These are phyloP conservation scores for Trissonchulus latispiculum DNA, from an alignment of 2,888 invertebrate genomes.

Conservation along the genomic window DNA sequence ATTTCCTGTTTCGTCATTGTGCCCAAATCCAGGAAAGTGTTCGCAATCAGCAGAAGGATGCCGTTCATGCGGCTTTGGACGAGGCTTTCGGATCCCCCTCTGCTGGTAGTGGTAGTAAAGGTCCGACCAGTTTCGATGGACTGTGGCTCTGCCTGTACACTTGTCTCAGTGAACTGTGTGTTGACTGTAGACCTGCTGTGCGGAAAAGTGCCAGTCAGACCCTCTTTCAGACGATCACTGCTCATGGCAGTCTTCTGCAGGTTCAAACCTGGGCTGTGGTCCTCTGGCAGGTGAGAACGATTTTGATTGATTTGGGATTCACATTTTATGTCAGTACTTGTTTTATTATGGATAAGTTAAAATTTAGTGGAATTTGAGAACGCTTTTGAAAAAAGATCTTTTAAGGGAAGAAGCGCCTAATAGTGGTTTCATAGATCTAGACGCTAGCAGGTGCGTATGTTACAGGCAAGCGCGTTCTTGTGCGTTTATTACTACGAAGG, in stretches of 20 bases:
- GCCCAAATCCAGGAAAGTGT: conserved; percentile 6
- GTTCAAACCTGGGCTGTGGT: conserved; percentile 85
- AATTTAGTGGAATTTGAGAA: too few relatives aligned
- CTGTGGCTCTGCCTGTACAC: conserved; percentile 44
- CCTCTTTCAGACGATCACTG: conserved; percentile 88
- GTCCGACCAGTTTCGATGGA: conserved; percentile 23
- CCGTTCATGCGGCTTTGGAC: background rate
- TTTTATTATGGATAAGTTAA: too few relatives aligned
- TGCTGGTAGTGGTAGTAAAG: background rate
- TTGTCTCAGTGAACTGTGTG: conserved; percentile 59
- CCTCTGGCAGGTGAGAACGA: conserved; percentile 67
- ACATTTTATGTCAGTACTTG: too few relatives aligned
- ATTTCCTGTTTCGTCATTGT: conserved; percentile 85
- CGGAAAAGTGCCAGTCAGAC: conserved; percentile 86
- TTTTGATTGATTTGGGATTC: too few relatives aligned
- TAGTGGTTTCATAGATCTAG: too few relatives aligned
- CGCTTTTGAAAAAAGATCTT: too few relatives aligned
- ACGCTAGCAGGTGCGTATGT: too few relatives aligned
- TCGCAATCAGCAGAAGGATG: background rate
- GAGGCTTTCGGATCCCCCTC: too few relatives aligned
- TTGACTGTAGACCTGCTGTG: conserved; percentile 86
- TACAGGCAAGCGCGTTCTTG: too few relatives aligned
- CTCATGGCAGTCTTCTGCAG: conserved; percentile 78
- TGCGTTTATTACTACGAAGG: too few relatives aligned
- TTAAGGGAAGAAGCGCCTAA: too few relatives aligned